These are phyloP conservation scores for Gallinago undulata DNA, from an alignment of 2,113 vertebrate genomes.

Conservation along the genomic window DNA sequence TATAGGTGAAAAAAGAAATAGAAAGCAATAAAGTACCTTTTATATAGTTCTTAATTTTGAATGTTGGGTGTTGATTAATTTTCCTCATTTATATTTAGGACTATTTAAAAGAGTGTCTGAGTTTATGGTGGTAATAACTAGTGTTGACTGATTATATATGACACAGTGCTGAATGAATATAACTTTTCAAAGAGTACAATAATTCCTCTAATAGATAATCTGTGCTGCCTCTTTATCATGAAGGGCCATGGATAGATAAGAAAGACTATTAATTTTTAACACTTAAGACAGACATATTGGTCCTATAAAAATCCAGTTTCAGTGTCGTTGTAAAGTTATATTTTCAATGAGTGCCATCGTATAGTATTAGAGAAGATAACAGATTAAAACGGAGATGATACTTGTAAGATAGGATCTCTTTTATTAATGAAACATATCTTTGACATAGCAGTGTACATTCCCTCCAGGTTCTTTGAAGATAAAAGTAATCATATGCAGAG, in stretches of 20 bases:
- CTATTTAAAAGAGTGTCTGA: background rate
- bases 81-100: background rate
- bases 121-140: background rate
- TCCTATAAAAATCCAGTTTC: background rate
- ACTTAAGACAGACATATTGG: background rate
- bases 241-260: background rate
- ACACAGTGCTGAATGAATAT: background rate
- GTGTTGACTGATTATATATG: background rate
- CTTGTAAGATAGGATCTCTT: background rate
- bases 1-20: background rate
- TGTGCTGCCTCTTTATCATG: background rate
- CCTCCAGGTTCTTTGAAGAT: background rate
- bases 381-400: background rate
- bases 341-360: background rate
- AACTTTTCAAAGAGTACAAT: background rate
- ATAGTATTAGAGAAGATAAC: background rate
- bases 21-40: background rate
- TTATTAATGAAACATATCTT: background rate
- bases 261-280: background rate
- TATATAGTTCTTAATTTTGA: background rate
- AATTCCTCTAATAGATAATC: background rate
- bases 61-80: background rate
- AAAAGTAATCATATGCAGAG: background rate
- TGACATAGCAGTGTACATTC: background rate
- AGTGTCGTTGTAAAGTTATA: background rate